Conservation (phyloP, 2,797 vertebrate species). For the Gouania willdenowi region DNA sequence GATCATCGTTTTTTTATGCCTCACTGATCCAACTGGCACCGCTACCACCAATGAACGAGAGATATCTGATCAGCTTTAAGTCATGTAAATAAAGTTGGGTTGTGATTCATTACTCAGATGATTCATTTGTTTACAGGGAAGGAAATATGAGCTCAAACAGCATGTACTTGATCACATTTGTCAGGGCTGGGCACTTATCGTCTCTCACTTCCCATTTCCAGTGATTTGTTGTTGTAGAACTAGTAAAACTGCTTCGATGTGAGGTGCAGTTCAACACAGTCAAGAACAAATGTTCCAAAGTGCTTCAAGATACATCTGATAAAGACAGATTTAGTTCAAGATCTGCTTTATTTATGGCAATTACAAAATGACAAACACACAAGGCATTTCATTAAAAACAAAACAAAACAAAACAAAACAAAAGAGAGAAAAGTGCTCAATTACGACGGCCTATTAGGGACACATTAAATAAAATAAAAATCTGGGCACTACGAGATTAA, state of each 20-base stretch:
- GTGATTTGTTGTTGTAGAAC: conserved; percentile 36
- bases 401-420: too few relatives aligned
- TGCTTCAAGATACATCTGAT: conserved; percentile 11
- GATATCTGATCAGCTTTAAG: conserved; percentile 4
- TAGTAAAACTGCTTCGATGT: conserved; percentile 33
- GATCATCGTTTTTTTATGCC: conserved; percentile 57
- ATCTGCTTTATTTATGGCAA: conserved; percentile 29
- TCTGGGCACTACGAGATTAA: too few relatives aligned
- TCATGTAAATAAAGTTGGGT: conserved; percentile 45
- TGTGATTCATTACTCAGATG: conserved; percentile 25
- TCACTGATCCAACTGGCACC: conserved; percentile 61
- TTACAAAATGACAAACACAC: neutral
- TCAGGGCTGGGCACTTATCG: conserved; percentile 36
- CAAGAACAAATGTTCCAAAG: conserved; percentile 17
- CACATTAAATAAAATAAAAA: too few relatives aligned
- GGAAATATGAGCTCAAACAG: conserved; percentile 25
- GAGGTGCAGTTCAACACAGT: conserved; percentile 26
- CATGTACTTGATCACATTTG: conserved; percentile 38
- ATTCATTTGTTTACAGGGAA: conserved; percentile 50
- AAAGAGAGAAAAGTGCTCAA: too few relatives aligned
- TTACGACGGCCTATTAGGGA: too few relatives aligned
- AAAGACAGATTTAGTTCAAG: too few relatives aligned
- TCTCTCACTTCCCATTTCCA: conserved; percentile 54
- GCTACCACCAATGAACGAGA: conserved; percentile 23
- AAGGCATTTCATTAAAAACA: too few relatives aligned